phyloP scores from a whole-genome alignment of 2,113 vertebrate genomes.

The Sinocyclocheilus maitianheensis region DNA sequence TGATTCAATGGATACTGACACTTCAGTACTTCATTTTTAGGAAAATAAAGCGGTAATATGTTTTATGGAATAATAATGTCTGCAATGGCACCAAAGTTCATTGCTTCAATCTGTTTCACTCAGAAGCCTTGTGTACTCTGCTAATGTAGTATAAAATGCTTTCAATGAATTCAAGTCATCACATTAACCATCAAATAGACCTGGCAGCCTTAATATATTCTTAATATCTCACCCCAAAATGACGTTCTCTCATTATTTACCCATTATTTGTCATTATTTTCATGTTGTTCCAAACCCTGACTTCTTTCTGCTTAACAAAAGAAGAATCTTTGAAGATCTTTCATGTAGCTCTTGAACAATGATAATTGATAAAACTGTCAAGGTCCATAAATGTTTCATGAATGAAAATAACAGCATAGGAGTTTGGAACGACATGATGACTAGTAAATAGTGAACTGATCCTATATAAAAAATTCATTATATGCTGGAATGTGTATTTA shows the following conservation, averaged over 20 bases:
- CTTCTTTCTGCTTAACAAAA: not conserved
- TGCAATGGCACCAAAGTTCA: not conserved
- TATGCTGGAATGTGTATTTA: not conserved
- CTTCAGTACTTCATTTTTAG: not conserved
- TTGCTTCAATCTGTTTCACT: not conserved
- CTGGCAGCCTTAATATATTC: not conserved
- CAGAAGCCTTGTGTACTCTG: not conserved
- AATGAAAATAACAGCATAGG: not conserved
- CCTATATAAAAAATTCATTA: not conserved
- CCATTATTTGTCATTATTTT: not conserved
- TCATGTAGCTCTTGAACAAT: not conserved
- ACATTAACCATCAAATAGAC: conserved; percentile 12
- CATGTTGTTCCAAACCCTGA: not conserved
- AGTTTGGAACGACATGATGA: not conserved
- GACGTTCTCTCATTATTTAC: not conserved
- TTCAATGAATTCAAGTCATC: conserved; percentile 20
- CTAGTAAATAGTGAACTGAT: not conserved
- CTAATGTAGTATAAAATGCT: not conserved
- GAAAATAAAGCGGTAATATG: not conserved
- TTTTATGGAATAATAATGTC: not conserved
- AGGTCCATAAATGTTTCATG: not conserved
- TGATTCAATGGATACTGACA: conserved; percentile 13
- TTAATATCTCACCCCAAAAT: not conserved
- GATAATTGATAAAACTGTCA: not conserved
- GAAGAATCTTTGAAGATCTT: not conserved